Base-by-base conservation (phyloP, 2,888 invertebrate species). In the Drosophila anomalipes region DNA sequence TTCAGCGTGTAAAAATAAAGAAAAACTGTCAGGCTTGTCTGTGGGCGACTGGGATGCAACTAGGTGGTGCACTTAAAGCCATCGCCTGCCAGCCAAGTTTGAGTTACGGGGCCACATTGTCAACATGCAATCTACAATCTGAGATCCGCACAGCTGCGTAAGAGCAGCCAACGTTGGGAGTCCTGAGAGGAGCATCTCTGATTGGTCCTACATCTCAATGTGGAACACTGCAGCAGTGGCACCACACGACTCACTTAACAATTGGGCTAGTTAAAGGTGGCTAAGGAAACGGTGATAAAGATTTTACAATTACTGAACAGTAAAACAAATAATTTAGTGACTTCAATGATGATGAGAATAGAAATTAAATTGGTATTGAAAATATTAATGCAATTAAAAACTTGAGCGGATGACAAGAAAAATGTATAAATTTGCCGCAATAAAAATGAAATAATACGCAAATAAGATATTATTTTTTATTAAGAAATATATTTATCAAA, bases 1-100 rank as follows among this genome's bases (percentile, higher is more conserved):
- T 78, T 75, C 69, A 86, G 71, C 73, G 84, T 78, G 75, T 81
- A 72, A 84, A 86, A 86, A 73, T 78, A 74, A 75, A 79, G 82
- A 74, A 84, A 84, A 89, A 87, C 82, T 89, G 82, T 89, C 82
- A 74, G 72, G 60, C 66, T 70, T 49, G 51, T 47, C 57, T 10
- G 61, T 61, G 65, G 79, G 78, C 57, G 56, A n/a, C 41, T 16
- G 22, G 33, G 58, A 22, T 19, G 30, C 58, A 41, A 47, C 37
- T 32, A 16, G 65, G 30, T 60, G 70, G n/a, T 65, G 69, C 69
- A 80, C 74, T 83, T 78, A 53, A 67, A 81, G 70, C 64, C 82
- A 68, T 52, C 41, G 66, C 58, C 73, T 62, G 53, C 57, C 49
- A 37, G 37, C 53, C 71, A 58, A 59, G 73, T 81, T 68, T 82